phyloP scores from a whole-genome alignment of 2,113 vertebrate genomes.

The Gobio gobio region DNA sequence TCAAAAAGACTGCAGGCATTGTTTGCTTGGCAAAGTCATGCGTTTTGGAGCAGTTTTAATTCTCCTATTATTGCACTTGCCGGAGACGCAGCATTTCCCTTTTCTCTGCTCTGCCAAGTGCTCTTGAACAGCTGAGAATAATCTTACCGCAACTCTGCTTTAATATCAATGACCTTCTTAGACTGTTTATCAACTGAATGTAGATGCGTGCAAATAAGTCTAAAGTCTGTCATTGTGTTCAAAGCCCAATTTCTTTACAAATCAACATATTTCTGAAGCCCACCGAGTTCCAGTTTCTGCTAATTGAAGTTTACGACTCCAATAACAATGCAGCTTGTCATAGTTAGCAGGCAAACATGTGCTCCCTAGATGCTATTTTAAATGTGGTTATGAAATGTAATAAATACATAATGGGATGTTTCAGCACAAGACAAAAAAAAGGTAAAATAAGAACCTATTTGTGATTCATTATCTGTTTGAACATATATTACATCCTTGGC shows the following conservation, averaged over 20 bases:
- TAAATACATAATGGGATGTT: slow-evolving; percentile 69
- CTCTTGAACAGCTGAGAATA: slow-evolving; percentile 67
- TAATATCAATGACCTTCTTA: slow-evolving; percentile 68
- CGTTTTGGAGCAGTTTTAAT: slow-evolving; percentile 80
- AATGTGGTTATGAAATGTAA: slow-evolving; percentile 72
- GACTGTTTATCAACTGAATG: slow-evolving; percentile 63
- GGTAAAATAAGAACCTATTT: slow-evolving; percentile 75
- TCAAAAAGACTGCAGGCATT: slow-evolving; percentile 78
- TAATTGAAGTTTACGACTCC: slow-evolving; percentile 64
- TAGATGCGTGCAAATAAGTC: slow-evolving; percentile 28
- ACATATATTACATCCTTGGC: slow-evolving; percentile 80
- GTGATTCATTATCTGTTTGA: slow-evolving; percentile 82
- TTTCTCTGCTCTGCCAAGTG: slow-evolving; percentile 68
- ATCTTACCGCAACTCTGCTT: slow-evolving; percentile 70
- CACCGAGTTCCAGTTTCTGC: slow-evolving; percentile 57
- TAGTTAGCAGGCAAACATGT: slow-evolving; percentile 70
- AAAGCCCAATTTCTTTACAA: slow-evolving; percentile 23
- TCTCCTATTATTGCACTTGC: slow-evolving; percentile 73
- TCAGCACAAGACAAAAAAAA: slow-evolving; percentile 65
- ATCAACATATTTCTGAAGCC: slow-evolving; percentile 3
- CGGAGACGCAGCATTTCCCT: slow-evolving; percentile 63
- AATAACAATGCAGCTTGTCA: slow-evolving; percentile 55
- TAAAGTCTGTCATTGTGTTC: slow-evolving; percentile 22
- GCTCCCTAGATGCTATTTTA: slow-evolving; percentile 71
- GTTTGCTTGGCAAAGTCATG: slow-evolving; percentile 80